Evolutionary conservation across 2,113 vertebrate species (phyloP).

Genomic region (Podarcis muralis): DNA sequence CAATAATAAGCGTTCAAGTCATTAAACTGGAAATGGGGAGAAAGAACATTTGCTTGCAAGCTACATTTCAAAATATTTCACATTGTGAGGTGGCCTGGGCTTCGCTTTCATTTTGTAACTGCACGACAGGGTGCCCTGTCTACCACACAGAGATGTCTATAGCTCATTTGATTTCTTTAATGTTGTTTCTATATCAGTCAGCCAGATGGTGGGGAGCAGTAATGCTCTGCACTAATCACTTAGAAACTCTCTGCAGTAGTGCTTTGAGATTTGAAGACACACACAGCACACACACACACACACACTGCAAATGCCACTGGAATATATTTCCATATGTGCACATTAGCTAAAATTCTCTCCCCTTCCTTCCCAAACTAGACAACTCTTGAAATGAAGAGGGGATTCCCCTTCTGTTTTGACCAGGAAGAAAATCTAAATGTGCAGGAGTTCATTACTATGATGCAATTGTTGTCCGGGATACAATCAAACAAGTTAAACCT

Average conservation of each 20-base stretch:
- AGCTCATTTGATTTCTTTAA: constrained; percentile 47
- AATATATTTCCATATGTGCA: constrained; percentile 46
- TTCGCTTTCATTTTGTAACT: constrained; percentile 15
- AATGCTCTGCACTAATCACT: constrained; percentile 64
- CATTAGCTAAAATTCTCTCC: constrained; percentile 59
- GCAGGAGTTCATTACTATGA: neutral
- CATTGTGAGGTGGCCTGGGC: neutral
- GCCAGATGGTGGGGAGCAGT: constrained; percentile 68
- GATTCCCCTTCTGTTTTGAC: neutral
- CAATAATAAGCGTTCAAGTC: neutral
- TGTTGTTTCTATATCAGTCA: constrained; percentile 55
- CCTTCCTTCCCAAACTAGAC: constrained; percentile 39
- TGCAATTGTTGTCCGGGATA: constrained; percentile 6
- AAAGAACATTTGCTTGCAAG: neutral
- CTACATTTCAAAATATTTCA: neutral
- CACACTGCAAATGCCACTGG: constrained; percentile 44
- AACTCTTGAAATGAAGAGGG: constrained; percentile 56
- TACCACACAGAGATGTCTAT: constrained; percentile 26
- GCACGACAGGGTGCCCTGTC: constrained; percentile 12
- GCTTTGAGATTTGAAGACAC: constrained; percentile 62
- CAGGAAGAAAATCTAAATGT: neutral
- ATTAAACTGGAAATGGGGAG: neutral
- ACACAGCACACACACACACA: constrained; percentile 48
- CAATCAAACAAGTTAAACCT: neutral
- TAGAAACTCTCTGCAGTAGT: constrained; percentile 50